Evolutionary conservation across 1,140 invertebrate species (phyloP).

Genomic region (Trachelipus rathkii): DNA sequence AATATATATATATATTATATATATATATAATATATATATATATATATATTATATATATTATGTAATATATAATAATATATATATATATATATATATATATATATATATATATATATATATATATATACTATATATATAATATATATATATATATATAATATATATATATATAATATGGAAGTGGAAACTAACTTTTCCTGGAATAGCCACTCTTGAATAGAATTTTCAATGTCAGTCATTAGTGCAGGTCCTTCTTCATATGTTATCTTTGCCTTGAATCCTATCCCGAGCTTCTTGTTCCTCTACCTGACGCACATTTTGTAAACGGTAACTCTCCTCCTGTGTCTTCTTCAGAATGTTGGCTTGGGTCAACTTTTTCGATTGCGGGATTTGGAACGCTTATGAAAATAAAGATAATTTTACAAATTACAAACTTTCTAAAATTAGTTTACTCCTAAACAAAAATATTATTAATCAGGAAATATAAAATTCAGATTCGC

Average conservation of each 20-base stretch:
- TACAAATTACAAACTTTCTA: too few species aligned
- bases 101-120: constrained; percentile 14
- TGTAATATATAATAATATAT: neutral
- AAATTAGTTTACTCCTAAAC: too few species aligned
- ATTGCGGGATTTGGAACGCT: neutral
- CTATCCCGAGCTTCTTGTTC: constrained; percentile 52
- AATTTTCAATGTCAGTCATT: constrained; percentile 55
- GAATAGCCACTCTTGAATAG: constrained; percentile 57
- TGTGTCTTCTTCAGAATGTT: constrained; percentile 44
- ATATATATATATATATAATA: constrained; percentile 14
- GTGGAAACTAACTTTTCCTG: constrained; percentile 40
- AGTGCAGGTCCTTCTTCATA: constrained; percentile 54
- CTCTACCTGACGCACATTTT: constrained; percentile 52
- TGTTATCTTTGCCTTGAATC: constrained; percentile 53
- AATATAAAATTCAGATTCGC: too few species aligned
- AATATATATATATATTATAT: constrained; percentile 4
- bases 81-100: neutral
- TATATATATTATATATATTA: too few species aligned
- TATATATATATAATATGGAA: constrained; percentile 19
- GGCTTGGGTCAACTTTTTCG: neutral
- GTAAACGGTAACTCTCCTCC: constrained; percentile 49
- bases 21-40: neutral
- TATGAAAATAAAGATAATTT: neutral
- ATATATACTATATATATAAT: constrained; percentile 19
- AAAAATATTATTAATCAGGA: too few species aligned